Evolutionary conservation across 2,888 invertebrate genomes (phyloP), one percentile per base, ranked within the genome.

Genomic region (Xestoiulus laeticollis): DNA sequence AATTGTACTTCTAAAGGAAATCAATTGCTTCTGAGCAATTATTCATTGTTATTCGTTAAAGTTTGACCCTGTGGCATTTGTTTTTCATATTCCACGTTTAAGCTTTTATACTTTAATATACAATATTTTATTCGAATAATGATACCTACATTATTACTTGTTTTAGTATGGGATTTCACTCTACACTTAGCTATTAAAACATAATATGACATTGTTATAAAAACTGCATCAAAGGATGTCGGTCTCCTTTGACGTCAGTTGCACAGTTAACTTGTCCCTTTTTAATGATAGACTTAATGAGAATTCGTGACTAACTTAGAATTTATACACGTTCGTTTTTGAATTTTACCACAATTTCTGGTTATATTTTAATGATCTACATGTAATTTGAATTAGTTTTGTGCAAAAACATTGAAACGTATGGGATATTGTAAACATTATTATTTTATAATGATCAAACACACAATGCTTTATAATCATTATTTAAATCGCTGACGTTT

Each of bases 231-330:
- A 78, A 78, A 78, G 78, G 12, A 78, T 78, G 78, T 16, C 78
- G 78, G 16, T 78, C 8, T 30, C 78, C 78, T 78, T 78, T 78
- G 78, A 12, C 10, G 78, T 16, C 78, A 78, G 6, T 30, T 78
- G 78, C 78, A 30, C 78, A 78, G 78, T 30, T 30, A 78, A 30
- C 30, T 16, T 32, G 26, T 30, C 78, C 30, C 14, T 12, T 78
- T 78, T 32, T 78, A 78, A 78, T 26, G 78, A 78, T 30, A 30
- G 4, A 30, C 16, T 14, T 78, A 78, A 78, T 26, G 78, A 32
- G 78, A 78, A 78, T 14, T 78, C 78, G 78, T 78, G 78, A 30
- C 78, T 78, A 30, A 78, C 78, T 14, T 78, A 26, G 30, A 78
- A 78, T 30, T 78, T 78, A 14, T n/a, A 48, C 14, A 68, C 30